Base-by-base conservation (phyloP, 2,797 vertebrate species). In the Hippoglossus hippoglossus region DNA sequence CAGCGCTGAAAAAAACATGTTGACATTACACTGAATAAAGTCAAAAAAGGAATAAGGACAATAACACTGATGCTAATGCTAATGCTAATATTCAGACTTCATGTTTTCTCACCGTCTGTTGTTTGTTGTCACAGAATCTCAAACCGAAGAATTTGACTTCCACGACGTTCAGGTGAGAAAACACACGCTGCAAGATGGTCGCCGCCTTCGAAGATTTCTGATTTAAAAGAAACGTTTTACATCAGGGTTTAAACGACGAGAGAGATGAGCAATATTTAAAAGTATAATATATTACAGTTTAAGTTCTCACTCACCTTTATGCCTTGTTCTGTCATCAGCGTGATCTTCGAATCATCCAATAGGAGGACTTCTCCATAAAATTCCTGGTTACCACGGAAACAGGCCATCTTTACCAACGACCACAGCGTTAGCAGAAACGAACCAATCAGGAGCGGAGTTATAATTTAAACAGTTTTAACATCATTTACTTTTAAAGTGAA, bases 331-430 rank as follows among this genome's bases (percentile, higher is more conserved):
- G 68, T 16, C 0, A 50, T 69, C n/a, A 86, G 67, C 0, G 15
- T 47, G 24, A 86, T 31, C 46, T 71, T 79, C 7, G 19, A 79
- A 59, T 79, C 73, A 3, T 83, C 79, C 75, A 86, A 56, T 46
- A 86, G 67, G 56, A 84, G 82, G 2, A 84, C 71, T 50, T 84
- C 79, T 6, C 75, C 73, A 11, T 83, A 83, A 63, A 86, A 77
- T 11, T 84, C 79, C 25, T 39, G 55, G 53, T 79, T 79, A 3
- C 81, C 81, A 56, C 64, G 64, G 64, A 86, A 86, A 81, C 84
- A 86, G 16, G 76, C 25, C 75, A 81, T 86, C 9, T 16, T 39
- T 5, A 10, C 28, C 16, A 12, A 13, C 0, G 5, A 21, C 9
- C 10, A 18, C 22, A 58, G 44, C 9, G 44, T 46, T 19, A 10